Base-by-base conservation (phyloP, 2,888 invertebrate species). In the Eupithecia insigniata region DNA sequence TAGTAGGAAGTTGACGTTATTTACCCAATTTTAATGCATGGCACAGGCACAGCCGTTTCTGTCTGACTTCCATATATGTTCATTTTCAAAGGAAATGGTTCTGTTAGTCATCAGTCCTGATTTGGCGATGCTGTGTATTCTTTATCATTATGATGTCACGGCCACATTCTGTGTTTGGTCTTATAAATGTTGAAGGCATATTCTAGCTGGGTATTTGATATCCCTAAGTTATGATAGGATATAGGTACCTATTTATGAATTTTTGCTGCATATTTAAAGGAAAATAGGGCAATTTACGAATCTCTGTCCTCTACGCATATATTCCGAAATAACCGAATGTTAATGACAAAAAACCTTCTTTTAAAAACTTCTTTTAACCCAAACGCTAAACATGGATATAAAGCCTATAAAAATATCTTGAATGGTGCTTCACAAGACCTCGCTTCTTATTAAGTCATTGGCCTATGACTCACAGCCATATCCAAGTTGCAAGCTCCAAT, bases 1-100 rank as follows among this genome's bases (percentile, higher is more conserved):
- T 51, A 12, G 12, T 65, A 70, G 73, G 18, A 30, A 71, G 70
- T 46, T 85, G 83, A 83, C 81, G 84, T 82, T 79, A 85, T 65
- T 51, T 5, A 32, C 32, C 81, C 80, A 69, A 74, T 79, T 81
- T n/a, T 79, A 78, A 79, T 80, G 55, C 74, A 75, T 71, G 70
- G 66, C 69, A 72, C 74, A 69, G 73, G 61, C 58, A 43, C 55
- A 26, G 39, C 43, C 26, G 32, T 66, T 72, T 46, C 64, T 39
- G 55, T 46, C 64, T 39, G 55, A 67, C 60, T 28, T 34, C 86
- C 83, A 58, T 85, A 84, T 78, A 78, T 74, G 84, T 82, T 69
- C 82, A 84, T 84, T 83, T 39, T 46, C 28, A 70, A 77, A 80
- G 73, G 72, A 76, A 80, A 80, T 78, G 60, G 70, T 46, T 66